Base-by-base conservation (phyloP, 2,888 invertebrate genomes). In the Oxycera nigricornis region DNA sequence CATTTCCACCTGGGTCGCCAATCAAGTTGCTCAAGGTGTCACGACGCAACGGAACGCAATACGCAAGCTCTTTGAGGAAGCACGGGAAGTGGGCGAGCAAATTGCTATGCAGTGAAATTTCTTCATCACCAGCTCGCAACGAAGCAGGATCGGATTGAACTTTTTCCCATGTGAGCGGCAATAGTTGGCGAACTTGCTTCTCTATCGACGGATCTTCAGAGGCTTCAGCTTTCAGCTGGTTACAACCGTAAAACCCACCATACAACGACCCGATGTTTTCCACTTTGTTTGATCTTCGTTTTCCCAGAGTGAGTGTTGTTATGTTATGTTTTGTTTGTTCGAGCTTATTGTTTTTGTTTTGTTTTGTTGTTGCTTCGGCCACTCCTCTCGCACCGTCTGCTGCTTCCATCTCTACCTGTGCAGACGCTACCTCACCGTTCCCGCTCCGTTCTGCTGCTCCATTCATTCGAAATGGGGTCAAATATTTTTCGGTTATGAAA, bases 401-500 rank as follows among this genome's bases (percentile, higher is more conserved):
- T 41, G 7, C 46, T 70, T 70, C 41, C 62, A 24, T 11, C 30
- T 62, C 9, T 62, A n/a, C 6, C 7, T 24, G 39, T 31, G 65
- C 22, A n/a, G 65, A 22, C 39, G 65, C 20, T 39, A 2, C 9
- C 20, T 65, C 30, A 22, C 6, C 41, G 20, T 70, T 30, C 52
- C 55, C 31, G 20, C 35, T 20, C 52, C 52, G 68, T 22, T 52
- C 52, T 9, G 68, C 17, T 22, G 20, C 52, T 28, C 68, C 30
- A 31, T 68, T 4, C 28, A 52, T 70, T 52, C 55, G 26, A 55
- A 70, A 52, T 70, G 70, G 55, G 70, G 70, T 70, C 70, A 55
- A 52, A 52, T 70, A 35, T 70, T 70, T 50, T 70, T 70, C 68
- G 52, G 68, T 68, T 70, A 70, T 70, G 70, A 70, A 70, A 70